Evolutionary conservation across 2,888 invertebrate species (phyloP).

Genomic region (Drosophila pegasa): DNA sequence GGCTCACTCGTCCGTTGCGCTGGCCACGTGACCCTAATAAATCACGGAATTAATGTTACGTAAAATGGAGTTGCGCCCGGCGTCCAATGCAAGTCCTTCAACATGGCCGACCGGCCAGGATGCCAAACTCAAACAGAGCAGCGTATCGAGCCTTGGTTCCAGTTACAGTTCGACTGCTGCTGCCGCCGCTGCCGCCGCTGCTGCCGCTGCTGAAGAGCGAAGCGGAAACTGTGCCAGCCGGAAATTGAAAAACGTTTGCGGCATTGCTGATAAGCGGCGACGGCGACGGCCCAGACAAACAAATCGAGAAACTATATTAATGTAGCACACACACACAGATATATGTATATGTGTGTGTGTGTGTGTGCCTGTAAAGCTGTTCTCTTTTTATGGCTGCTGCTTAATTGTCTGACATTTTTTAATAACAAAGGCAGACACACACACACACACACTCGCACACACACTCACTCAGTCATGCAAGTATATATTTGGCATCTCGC

Average conservation of each 20-base stretch:
- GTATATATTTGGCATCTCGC: slow-evolving; percentile 34
- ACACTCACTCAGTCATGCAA: neutral
- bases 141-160: neutral
- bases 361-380: neutral
- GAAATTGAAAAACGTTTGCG: slow-evolving; percentile 79
- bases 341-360: neutral
- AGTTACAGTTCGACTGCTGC: slow-evolving; percentile 11
- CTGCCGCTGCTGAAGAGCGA: slow-evolving; percentile 4
- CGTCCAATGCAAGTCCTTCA: slow-evolving; percentile 43
- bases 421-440: slow-evolving; percentile 48
- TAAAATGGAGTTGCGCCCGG: slow-evolving; percentile 84
- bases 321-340: slow-evolving; percentile 1
- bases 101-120: slow-evolving; percentile 4
- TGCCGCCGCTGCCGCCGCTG: slow-evolving; percentile 10
- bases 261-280: slow-evolving; percentile 70
- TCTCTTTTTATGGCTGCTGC: slow-evolving; percentile 42
- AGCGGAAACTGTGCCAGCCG: slow-evolving; percentile 71
- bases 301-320: slow-evolving; percentile 41
- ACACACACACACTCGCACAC: neutral
- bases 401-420: slow-evolving; percentile 63
- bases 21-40: slow-evolving; percentile 86
- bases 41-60: slow-evolving; percentile 86
- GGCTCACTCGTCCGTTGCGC: slow-evolving; percentile 83
- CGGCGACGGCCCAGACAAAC: slow-evolving; percentile 47
- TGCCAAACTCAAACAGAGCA: slow-evolving; percentile 6